phyloP scores from a whole-genome alignment of 2,797 vertebrate genomes.

The Poecile montanus region DNA sequence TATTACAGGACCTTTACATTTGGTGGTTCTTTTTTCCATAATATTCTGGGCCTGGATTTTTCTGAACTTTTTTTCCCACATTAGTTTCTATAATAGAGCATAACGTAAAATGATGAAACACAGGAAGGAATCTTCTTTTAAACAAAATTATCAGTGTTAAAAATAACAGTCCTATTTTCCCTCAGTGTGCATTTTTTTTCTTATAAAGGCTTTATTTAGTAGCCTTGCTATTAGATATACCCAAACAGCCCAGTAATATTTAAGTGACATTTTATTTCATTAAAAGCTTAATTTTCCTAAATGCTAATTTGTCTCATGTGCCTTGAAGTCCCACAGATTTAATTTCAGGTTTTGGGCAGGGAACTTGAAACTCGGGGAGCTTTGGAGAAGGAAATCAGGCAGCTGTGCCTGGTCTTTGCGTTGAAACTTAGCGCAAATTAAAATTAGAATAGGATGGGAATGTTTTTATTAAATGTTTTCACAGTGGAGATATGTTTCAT shows the following conservation, averaged over 20 bases:
- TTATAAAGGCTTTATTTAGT: constrained; percentile 46
- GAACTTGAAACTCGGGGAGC: background rate
- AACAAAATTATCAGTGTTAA: constrained; percentile 81
- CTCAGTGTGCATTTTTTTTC: constrained; percentile 37
- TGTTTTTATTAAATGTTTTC: constrained; percentile 37
- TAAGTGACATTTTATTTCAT: background rate
- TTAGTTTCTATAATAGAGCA: constrained; percentile 75
- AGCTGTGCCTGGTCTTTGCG: background rate
- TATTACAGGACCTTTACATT: constrained; percentile 84
- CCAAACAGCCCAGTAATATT: background rate
- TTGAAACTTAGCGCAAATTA: constrained; percentile 6
- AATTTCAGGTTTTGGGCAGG: background rate
- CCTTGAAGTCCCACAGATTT: background rate
- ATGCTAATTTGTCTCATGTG: background rate
- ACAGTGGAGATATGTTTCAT: constrained; percentile 1
- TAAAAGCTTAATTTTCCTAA: background rate
- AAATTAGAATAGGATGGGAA: constrained; percentile 64
- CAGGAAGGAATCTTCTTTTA: constrained; percentile 81
- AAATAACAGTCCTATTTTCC: constrained; percentile 77
- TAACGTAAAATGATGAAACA: constrained; percentile 78
- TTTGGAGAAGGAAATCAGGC: background rate
- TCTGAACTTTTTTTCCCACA: constrained; percentile 81
- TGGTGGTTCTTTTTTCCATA: constrained; percentile 77
- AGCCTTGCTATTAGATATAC: background rate
- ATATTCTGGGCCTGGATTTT: constrained; percentile 80